Evolutionary conservation across 2,113 vertebrate genomes (phyloP).

Genomic region (Catharus fuscescens): DNA sequence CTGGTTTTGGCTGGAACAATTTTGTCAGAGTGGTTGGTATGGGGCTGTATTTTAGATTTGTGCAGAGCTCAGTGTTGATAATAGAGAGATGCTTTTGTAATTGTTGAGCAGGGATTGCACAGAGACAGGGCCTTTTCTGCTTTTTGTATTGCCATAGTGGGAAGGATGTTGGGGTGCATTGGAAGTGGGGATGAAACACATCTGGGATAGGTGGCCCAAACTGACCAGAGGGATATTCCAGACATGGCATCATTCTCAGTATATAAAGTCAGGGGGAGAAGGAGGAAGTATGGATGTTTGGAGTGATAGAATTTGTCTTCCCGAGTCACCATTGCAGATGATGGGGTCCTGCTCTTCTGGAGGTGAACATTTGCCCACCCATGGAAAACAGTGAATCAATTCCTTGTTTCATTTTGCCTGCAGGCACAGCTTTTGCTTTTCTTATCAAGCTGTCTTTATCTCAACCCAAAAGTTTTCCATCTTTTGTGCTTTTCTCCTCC

Average conservation of each 20-base stretch:
- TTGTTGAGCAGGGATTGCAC: background rate
- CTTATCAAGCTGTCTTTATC: background rate
- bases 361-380: background rate
- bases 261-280: background rate
- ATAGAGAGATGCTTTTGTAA: background rate
- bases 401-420: background rate
- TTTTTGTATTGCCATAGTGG: background rate
- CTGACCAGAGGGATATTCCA: too few relatives aligned
- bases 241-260: background rate
- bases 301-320: background rate
- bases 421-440: background rate
- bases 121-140: background rate
- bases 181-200: background rate
- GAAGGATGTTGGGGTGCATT: fast-evolving
- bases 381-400: background rate
- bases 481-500: background rate
- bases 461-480: background rate
- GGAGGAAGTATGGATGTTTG: background rate
- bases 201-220: background rate
- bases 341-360: background rate
- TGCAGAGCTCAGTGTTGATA: background rate
- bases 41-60: background rate
- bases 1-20: background rate
- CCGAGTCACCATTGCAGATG: too few relatives aligned
- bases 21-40: background rate